These are phyloP conservation scores for Myrmophylax atrothorax DNA, from an alignment of 2,113 vertebrate species.

Conservation along the genomic window DNA sequence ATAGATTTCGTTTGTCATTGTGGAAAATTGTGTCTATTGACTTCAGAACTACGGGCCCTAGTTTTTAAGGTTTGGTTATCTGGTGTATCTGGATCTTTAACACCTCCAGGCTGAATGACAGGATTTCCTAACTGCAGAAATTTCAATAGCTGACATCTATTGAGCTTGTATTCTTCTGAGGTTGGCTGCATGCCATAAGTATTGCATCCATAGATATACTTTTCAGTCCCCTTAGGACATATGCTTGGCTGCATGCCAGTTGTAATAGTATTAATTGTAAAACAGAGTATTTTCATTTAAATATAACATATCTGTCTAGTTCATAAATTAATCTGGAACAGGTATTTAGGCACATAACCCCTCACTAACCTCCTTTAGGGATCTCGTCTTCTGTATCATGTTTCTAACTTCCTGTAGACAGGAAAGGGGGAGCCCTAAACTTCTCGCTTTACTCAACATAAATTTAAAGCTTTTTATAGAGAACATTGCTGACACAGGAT, in stretches of 20 bases:
- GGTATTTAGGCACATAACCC: conserved; percentile 5
- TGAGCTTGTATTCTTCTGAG: not conserved
- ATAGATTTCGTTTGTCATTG: not conserved
- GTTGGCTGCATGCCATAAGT: not conserved
- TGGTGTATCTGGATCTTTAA: not conserved
- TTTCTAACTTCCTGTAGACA: conserved; percentile 33
- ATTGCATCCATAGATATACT: not conserved
- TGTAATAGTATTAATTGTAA: conserved; percentile 29
- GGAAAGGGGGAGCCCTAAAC: conserved; percentile 12
- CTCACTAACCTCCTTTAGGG: conserved; percentile 31
- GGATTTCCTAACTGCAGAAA: conserved; percentile 30
- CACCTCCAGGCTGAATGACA: not conserved
- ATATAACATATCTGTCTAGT: not conserved
- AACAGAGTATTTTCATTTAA: not conserved
- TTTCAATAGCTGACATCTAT: conserved; percentile 32
- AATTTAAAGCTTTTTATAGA: conserved; percentile 6
- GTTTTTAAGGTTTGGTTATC: not conserved
- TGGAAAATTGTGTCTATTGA: not conserved
- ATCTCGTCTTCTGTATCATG: not conserved
- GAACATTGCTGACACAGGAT: not conserved
- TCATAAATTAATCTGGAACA: not conserved
- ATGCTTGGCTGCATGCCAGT: conserved; percentile 15
- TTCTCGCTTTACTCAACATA: conserved; percentile 15
- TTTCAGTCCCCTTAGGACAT: conserved; percentile 7
- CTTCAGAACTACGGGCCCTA: not conserved